Base-by-base conservation (phyloP, 2,888 invertebrate species). In the Chesias legatella region DNA sequence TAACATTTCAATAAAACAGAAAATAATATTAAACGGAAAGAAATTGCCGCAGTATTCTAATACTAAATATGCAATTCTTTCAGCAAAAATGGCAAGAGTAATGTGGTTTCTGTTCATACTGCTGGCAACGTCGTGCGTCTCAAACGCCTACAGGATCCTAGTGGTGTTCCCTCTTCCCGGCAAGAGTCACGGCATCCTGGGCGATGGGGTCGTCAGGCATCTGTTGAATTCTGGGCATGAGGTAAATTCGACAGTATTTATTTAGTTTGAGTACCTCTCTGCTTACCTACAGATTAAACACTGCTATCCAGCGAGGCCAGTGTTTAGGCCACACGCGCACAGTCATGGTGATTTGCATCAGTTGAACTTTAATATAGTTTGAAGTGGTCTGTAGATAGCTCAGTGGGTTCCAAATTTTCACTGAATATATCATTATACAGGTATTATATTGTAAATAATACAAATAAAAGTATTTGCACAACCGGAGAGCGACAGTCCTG, bases 201-300 rank as follows among this genome's bases (percentile, higher is more conserved):
- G 75, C 3, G 61, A 70, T 17, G 69, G 57, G 7, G 44, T 62
- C 29, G 60, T 69, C 0, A 63, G 55, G 24, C 54, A 58, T 36
- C 44, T 76, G 2, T 32, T 72, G 1, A 49, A 59, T n/a, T 73
- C 60, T 11, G 75, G 74, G 9, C 73, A 76, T 48, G 67, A 77
- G 58, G 75, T 77, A 35, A n/a, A n/a, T n/a, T n/a, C n/a, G n/a
- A n/a, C n/a, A n/a, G n/a, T n/a, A n/a, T 17, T 17, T 17, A 17
- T 17, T 17, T 17, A 17, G 13, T 2, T 17, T 17, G 13, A 17
- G 13, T 17, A 5, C 22, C 35, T 3, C 5, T 17, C 27, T 41
- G 9, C 23, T 21, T 1, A 32, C 26, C 7, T 35, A 35, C 10
- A 17, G 2, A 5, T 5, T 23, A 0, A 23, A 33, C 33, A 17